Evolutionary conservation across 2,888 invertebrate species (phyloP), one percentile per base, ranked within the genome.

Genomic region (Gryllus longicercus): DNA sequence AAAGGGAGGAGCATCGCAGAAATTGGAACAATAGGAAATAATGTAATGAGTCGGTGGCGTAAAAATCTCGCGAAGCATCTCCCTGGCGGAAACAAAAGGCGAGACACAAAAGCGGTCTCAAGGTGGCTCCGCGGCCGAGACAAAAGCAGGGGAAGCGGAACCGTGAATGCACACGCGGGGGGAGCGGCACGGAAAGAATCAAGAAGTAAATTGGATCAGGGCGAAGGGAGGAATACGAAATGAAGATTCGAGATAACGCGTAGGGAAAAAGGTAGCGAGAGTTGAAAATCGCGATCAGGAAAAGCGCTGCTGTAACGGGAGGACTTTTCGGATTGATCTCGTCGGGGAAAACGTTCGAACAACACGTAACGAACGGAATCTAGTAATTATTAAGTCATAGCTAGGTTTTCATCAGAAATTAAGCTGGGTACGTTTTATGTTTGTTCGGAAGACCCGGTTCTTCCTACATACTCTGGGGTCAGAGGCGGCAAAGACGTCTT

Each of bases 161-260:
- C 63, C 63, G n/a, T 63, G 63, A 63, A 63, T 16, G 16, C 63
- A n/a, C 38, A n/a, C n/a, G 63, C 63, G 10, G 63, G 63, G 63
- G n/a, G n/a, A 63, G n/a, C 63, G 63, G 14, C 1, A 63, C 63
- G 63, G 1, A 63, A 63, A 63, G 63, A 63, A 63, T 63, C 63
- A 63, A 63, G 38, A 51, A 78, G 21, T 51, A 78, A 78, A 78
- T 51, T 51, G 74, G 25, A 51, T 21, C 14, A 78, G 78, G 23
- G 51, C 25, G 78, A 63, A 63, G 78, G 25, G 51, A 78, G 74
- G 23, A 23, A 50, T 49, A 50, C 38, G 21, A 77, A 77, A 77
- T 25, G 49, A 77, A 77, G 51, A n/a, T 74, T 25, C 21, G 74
- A 51, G 21, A 50, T 50, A 75, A 76, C 50, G 10, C 74, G 25